Percentiles rank a stretch among this genome's conserved stretches.
These are phyloP conservation scores for Tiliqua scincoides DNA, from an alignment of 2,113 vertebrate genomes.

Conservation along the genomic window DNA sequence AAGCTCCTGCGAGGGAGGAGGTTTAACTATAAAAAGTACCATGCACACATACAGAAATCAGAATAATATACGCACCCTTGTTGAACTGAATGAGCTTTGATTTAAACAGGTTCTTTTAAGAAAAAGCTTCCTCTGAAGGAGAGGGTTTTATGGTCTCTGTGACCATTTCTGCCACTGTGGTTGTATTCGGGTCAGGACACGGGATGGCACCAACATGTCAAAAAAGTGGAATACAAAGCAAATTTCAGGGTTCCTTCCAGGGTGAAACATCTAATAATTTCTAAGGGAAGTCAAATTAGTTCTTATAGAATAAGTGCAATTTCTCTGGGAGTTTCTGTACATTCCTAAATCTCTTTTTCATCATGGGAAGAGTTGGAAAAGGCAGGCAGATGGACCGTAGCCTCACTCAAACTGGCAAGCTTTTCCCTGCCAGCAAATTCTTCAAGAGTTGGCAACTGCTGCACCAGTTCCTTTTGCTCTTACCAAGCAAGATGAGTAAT, in stretches of 20 bases:
- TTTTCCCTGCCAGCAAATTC: not conserved
- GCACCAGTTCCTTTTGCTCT: not conserved
- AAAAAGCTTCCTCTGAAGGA: not conserved
- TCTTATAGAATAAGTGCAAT: too few relatives aligned
- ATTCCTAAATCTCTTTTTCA: not conserved
- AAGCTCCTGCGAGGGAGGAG: not conserved
- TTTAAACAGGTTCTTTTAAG: not conserved
- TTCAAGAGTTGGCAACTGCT: not conserved
- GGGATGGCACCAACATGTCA: too few relatives aligned
- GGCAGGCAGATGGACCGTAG: not conserved
- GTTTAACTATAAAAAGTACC: too few relatives aligned
- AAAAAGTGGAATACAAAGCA: too few relatives aligned
- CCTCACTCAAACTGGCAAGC: not conserved
- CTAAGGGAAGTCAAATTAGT: too few relatives aligned
- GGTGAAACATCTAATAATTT: too few relatives aligned
- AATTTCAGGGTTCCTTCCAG: too few relatives aligned
- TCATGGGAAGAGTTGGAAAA: too few relatives aligned
- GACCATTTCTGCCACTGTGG: not conserved
- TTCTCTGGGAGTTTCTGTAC: too few relatives aligned
- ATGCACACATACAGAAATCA: too few relatives aligned
- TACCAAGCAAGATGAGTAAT: not conserved
- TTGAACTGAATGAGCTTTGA: not conserved
- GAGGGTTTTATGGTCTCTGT: not conserved
- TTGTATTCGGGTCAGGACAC: not conserved
- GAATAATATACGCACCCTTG: too few relatives aligned